Evolutionary conservation across 1,140 invertebrate species (phyloP).

Genomic region (Phenacoccus solenopsis): DNA sequence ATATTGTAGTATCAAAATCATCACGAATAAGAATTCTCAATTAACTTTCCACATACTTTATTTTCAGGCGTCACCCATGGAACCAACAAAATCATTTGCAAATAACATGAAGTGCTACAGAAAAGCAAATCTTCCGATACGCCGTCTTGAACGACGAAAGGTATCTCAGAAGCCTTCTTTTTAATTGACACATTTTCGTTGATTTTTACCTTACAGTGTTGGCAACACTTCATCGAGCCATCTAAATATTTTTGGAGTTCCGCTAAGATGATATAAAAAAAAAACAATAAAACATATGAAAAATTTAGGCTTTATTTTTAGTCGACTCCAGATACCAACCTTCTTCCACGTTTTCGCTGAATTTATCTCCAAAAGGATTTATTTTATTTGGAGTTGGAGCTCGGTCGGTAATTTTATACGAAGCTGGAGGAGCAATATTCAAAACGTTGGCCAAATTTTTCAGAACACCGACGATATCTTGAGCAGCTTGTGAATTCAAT

Average conservation of each 20-base stretch:
- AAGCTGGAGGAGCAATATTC: conserved; percentile 72
- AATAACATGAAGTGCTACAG: conserved; percentile 72
- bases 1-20: background rate
- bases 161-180: conserved; percentile 69
- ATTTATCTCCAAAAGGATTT: conserved; percentile 63
- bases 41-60: background rate
- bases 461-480: conserved; percentile 83
- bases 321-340: conserved; percentile 27
- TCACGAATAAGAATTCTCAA: background rate
- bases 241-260: conserved; percentile 84
- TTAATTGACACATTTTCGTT: conserved; percentile 57
- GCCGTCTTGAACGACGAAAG: conserved; percentile 50
- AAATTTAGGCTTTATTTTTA: conserved; percentile 20
- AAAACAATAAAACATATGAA: background rate
- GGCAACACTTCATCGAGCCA: conserved; percentile 76
- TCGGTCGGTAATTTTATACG: conserved; percentile 70
- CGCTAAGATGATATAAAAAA: conserved; percentile 46
- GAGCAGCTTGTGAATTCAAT: conserved; percentile 71
- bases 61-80: conserved; percentile 22
- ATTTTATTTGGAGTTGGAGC: conserved; percentile 66
- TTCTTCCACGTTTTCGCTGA: conserved; percentile 73
- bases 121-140: conserved; percentile 63
- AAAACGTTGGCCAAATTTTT: conserved; percentile 81
- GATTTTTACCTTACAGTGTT: conserved; percentile 81
- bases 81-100: conserved; percentile 54